Conservation (phyloP, 2,797 vertebrate species). For the Glossophaga mutica region DNA sequence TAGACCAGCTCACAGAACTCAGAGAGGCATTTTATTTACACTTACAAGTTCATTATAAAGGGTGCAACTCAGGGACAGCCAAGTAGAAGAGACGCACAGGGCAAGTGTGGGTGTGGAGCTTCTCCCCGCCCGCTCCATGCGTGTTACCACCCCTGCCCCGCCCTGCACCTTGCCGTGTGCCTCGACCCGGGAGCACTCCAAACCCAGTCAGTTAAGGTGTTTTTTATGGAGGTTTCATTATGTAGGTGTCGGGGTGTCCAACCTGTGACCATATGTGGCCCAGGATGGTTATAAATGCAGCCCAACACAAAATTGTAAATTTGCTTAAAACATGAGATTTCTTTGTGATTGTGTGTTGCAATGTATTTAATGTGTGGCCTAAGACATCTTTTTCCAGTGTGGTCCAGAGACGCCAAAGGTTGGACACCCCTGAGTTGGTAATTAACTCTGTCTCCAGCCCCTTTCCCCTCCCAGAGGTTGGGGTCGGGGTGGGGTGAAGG, state of each 20-base stretch:
- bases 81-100: neutral
- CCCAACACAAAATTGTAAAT: no score
- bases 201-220: neutral
- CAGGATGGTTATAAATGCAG: no score
- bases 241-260: no score
- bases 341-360: no score
- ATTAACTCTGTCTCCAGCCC: neutral
- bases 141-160: neutral
- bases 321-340: no score
- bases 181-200: neutral
- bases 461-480: neutral
- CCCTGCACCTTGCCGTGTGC: neutral
- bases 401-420: no score
- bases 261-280: no score
- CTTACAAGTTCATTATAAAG: neutral
- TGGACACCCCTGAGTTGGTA: neutral
- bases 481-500: neutral
- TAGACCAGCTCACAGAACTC: neutral
- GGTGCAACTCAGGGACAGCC: no score
- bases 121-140: neutral
- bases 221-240: neutral
- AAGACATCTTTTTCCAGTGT: no score
- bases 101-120: fast-evolving
- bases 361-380: no score
- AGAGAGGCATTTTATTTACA: neutral